Percentiles rank a stretch among this genome's conserved stretches.
Conservation (phyloP, 2,888 invertebrate species). For the Macaria notata region DNA sequence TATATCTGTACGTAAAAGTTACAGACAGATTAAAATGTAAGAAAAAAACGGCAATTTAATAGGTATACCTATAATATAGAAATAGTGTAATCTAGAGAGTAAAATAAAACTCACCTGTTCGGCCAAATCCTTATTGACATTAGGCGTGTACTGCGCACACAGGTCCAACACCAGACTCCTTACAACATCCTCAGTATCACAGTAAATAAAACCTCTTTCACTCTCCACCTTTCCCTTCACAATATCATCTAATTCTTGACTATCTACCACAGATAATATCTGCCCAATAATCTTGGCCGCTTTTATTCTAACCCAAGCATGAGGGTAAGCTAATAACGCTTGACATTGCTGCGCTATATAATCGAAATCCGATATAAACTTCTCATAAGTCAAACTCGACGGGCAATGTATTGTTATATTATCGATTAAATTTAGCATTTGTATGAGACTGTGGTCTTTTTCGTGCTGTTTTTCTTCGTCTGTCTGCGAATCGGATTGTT, state of each 20-base stretch:
- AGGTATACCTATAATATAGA: too few species aligned
- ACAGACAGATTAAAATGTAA: too few species aligned
- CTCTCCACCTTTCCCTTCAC: slow-evolving; percentile 58
- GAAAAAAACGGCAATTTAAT: too few species aligned
- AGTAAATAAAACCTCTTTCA: slow-evolving; percentile 83
- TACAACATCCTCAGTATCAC: slow-evolving; percentile 83
- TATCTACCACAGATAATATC: slow-evolving; percentile 85
- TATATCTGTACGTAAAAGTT: too few species aligned
- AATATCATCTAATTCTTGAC: slow-evolving; percentile 80
- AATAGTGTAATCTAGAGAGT: too few species aligned
- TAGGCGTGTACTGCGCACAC: slow-evolving; percentile 87
- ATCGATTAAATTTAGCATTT: slow-evolving; percentile 86
- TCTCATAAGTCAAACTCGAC: slow-evolving; percentile 77
- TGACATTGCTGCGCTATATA: slow-evolving; percentile 86
- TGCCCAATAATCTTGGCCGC: slow-evolving; percentile 89
- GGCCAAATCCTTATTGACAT: slow-evolving; percentile 87
- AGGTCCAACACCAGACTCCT: slow-evolving; percentile 88
- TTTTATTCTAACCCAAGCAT: slow-evolving; percentile 92
- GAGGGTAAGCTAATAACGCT: slow-evolving; percentile 89
- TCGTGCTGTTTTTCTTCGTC: slow-evolving; percentile 84
- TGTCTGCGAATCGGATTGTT: slow-evolving; percentile 60
- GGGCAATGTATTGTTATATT: slow-evolving; percentile 86
- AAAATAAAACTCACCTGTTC: slow-evolving; percentile 80
- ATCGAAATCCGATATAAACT: slow-evolving; percentile 73
- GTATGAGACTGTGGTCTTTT: slow-evolving; percentile 89